Base-by-base conservation (phyloP, 2,113 vertebrate genomes). In the Tiliqua scincoides region DNA sequence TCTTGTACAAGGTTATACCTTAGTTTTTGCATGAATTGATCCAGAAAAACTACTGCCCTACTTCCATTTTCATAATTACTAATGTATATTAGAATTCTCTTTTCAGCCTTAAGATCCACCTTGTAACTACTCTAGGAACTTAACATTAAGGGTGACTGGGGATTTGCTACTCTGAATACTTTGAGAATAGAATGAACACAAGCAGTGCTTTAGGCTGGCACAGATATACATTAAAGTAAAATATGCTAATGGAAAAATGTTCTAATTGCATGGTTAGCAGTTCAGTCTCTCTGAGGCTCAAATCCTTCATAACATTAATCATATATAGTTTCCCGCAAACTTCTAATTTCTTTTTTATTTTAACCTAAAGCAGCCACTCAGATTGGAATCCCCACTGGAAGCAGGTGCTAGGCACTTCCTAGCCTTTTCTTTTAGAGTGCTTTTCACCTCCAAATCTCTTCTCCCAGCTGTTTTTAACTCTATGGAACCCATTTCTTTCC, bases 161-260 rank as follows among this genome's bases (percentile, higher is more conserved):
- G 68, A 14, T 62, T 7, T 37, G 43, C 37, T 37, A 68, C 59
- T 85, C 27, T 5, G 54, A 61, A 71, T 27, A 61, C 18, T 10
- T 61, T 79, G 76, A 43, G 32, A 57, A 57, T 57, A 17, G 17
- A 17, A 83, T 18, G 81, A 48, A 14, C 6, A 35, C 48, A 72
- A 43, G 18, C 20, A 32, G 63, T 70, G 32, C 70, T 78, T 77
- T 52, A 68, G 70, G 30, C 14, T 62, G 54, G 57, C 57, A 62
- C 67, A 80, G 21, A 62, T 43, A 48, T 21, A 43, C 17, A 40
- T 1, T 6, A 30, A 25, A 59, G 0, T 23, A 43, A 27, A 35
- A 5, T 54, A 57, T 2, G 27, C n/a, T 3, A 12, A 65, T 0
- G 3, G 1, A 0, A 52, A 74, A 3, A 1, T 12, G 63, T 73